Conservation (phyloP, 2,113 vertebrate species). For the human (Homo sapiens) region GRCh38 chr9:123768001-123768500, state of each 20-base stretch:
- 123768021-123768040: slow-evolving; percentile 62
- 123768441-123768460: background rate
- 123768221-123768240: slow-evolving; percentile 65
- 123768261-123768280: slow-evolving; percentile 41
- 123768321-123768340: slow-evolving; percentile 47
- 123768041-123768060: slow-evolving; percentile 56
- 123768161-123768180: slow-evolving; percentile 26
- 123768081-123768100: slow-evolving; percentile 38
- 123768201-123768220: slow-evolving; percentile 58
- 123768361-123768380: slow-evolving; percentile 43
- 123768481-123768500: slow-evolving; percentile 16
- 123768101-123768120: slow-evolving; percentile 50
- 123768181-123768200: slow-evolving; percentile 34
- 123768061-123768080: slow-evolving; percentile 48
- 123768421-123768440: background rate
- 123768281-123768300: slow-evolving; percentile 58
- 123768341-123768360: slow-evolving; percentile 40
- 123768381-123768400: background rate
- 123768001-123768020: slow-evolving; percentile 69
- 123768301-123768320: slow-evolving; percentile 52
- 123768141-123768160: slow-evolving; percentile 53
- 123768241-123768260: slow-evolving; percentile 33
- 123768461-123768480: background rate
- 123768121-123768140: slow-evolving; percentile 61
- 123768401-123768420: slow-evolving; percentile 11